These are phyloP conservation scores for Centruroides vittatus DNA, from an alignment of 1,140 invertebrate species.

Conservation along the genomic window DNA sequence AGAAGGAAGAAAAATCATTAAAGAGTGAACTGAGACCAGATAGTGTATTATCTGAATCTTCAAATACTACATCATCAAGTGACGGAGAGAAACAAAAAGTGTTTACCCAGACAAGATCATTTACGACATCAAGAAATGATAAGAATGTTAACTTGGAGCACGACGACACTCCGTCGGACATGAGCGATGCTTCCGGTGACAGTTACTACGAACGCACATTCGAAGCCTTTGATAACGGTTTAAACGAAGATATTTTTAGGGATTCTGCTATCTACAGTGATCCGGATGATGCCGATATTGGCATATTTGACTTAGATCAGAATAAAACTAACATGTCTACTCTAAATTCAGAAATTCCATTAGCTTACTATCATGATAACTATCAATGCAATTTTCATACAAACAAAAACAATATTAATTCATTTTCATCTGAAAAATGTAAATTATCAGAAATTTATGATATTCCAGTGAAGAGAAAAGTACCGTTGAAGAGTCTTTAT, in stretches of 20 bases:
- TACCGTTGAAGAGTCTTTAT: too few species aligned
- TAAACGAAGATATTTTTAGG: conserved; percentile 46
- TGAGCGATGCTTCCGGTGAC: conserved; percentile 33
- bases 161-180: conserved; percentile 22
- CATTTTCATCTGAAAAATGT: too few species aligned
- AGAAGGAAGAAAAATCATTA: conserved; percentile 2
- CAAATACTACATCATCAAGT: conserved; percentile 34
- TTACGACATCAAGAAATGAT: not conserved
- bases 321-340: too few species aligned
- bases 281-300: conserved; percentile 35
- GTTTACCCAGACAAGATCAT: not conserved
- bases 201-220: conserved; percentile 60
- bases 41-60: conserved; percentile 40
- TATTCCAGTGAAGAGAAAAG: too few species aligned
- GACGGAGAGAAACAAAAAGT: conserved; percentile 16
- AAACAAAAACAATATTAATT: too few species aligned
- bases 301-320: not conserved
- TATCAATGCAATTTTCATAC: too few species aligned
- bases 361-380: too few species aligned
- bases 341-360: too few species aligned
- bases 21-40: conserved; percentile 25
- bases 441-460: too few species aligned
- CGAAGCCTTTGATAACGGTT: conserved; percentile 50
- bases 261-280: conserved; percentile 75
- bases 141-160: conserved; percentile 1